Evolutionary conservation across 2,888 invertebrate genomes (phyloP), one percentile per base, ranked within the genome.

Genomic region (Anagyrus pseudococci): DNA sequence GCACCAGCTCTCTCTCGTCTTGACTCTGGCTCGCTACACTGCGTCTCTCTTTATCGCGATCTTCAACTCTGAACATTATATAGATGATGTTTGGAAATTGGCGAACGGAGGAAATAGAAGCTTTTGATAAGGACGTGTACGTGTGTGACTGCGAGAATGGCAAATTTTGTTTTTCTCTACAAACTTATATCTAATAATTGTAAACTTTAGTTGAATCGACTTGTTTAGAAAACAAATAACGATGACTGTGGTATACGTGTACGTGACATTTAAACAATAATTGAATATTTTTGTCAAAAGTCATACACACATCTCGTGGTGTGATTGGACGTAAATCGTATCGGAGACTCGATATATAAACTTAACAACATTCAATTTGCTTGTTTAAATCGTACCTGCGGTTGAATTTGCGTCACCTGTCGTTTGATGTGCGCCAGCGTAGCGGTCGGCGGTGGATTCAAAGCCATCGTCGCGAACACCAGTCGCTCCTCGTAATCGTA

Each of bases 401-500:
- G 76, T 62, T 87, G 87, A 77, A 88, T 82, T 52, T 64, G 61
- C 83, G 88, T 89, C 84, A 91, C 91, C 87, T 91, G 91, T 83
- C 91, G 87, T 83, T 91, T 87, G 83, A 94, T 90, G 83, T 94
- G 93, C 62, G 93, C 92, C 77, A 94, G 84, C 70, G 92, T 92
- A 76, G 90, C 91, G 17, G 75, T 77, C 2, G 77, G 74, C 13
- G 80, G 79, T 66, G 93, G 93, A 82, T 92, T 92, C 79, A 91
- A 89, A 8, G 92, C 91, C 89, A 93, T 91, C 80, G 91, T 93
- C 55, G 94, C 93, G 79, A 94, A 94, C 75, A 94, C 92, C 82
- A 94, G 87, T 73, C 94, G 83, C 82, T 95, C 95, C 78, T 95
- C 94, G 82, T 95, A 95, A 83, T 96, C 95, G 83, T 94, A 94